These are phyloP conservation scores for Phymatocera aterrima DNA, from an alignment of 2,888 invertebrate species.

Conservation along the genomic window DNA sequence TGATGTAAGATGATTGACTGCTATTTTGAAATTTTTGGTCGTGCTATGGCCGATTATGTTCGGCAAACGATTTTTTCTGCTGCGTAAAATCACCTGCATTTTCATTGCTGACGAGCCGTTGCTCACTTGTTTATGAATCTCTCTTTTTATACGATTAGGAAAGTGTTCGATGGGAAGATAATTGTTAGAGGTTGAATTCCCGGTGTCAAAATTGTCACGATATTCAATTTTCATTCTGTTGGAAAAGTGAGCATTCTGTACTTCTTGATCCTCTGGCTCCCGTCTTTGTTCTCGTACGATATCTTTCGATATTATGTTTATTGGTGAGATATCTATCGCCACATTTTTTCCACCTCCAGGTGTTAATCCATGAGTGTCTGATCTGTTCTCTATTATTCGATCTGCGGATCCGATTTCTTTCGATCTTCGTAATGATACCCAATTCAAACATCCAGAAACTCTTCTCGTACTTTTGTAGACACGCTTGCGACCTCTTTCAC, in stretches of 20 bases:
- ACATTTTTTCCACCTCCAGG: background rate
- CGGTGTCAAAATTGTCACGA: background rate
- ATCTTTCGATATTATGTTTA: background rate
- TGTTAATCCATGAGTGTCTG: background rate
- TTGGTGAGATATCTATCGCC: background rate
- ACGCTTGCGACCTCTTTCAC: background rate
- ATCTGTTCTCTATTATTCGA: background rate
- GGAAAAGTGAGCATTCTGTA: background rate
- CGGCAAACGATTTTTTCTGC: constrained; percentile 17
- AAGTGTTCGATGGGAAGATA: background rate
- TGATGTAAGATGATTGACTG: background rate
- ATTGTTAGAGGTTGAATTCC: background rate
- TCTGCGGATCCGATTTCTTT: background rate
- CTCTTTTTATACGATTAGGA: background rate
- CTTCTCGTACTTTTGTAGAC: background rate
- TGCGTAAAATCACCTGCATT: constrained; percentile 31
- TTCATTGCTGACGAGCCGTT: background rate
- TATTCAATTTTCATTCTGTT: background rate
- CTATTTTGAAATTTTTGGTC: background rate
- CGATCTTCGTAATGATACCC: background rate
- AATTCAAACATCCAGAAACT: background rate
- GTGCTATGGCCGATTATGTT: background rate
- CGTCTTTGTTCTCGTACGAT: background rate
- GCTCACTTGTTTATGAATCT: background rate
- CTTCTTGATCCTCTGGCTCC: background rate